Percentiles rank a stretch among this genome's conserved stretches.
phyloP scores from a whole-genome alignment of 2,888 invertebrate genomes.

The Pristionchus japonicus region DNA sequence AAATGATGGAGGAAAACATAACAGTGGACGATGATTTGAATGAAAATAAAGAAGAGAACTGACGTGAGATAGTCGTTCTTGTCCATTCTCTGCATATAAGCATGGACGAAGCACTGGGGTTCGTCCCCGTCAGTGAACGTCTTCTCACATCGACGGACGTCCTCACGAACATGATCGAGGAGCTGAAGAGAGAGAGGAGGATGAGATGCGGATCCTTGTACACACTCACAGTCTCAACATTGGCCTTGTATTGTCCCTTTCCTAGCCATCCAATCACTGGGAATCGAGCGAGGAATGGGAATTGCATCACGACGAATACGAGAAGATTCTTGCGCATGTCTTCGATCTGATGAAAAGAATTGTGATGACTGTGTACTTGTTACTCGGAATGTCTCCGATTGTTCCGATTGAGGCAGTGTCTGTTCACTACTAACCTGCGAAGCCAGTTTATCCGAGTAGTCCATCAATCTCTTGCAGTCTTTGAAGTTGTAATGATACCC shows the following conservation, averaged over 20 bases:
- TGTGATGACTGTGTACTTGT: too few relatives aligned
- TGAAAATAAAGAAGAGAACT: not conserved
- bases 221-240: not conserved
- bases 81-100: slow-evolving; percentile 45
- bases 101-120: slow-evolving; percentile 40
- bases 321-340: slow-evolving; percentile 27
- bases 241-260: slow-evolving; percentile 11
- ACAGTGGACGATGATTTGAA: too few relatives aligned
- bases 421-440: not conserved
- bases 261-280: slow-evolving; percentile 33
- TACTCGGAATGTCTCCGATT: too few relatives aligned
- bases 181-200: not conserved
- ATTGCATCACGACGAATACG: slow-evolving; percentile 30
- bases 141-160: not conserved
- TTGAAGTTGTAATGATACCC: slow-evolving; percentile 42
- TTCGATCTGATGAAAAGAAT: slow-evolving; percentile 8
- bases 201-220: too few relatives aligned
- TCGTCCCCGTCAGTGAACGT: not conserved
- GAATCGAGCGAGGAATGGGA: slow-evolving; percentile 11
- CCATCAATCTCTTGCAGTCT: slow-evolving; percentile 43
- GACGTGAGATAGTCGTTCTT: slow-evolving; percentile 39
- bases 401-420: too few relatives aligned
- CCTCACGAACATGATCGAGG: not conserved
- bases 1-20: not conserved
- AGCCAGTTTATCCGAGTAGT: not conserved